A percentile compares a stretch with the other conserved stretches of the same genome.
Conservation (phyloP, 2,113 vertebrate genomes). For the Sander lucioperca region DNA sequence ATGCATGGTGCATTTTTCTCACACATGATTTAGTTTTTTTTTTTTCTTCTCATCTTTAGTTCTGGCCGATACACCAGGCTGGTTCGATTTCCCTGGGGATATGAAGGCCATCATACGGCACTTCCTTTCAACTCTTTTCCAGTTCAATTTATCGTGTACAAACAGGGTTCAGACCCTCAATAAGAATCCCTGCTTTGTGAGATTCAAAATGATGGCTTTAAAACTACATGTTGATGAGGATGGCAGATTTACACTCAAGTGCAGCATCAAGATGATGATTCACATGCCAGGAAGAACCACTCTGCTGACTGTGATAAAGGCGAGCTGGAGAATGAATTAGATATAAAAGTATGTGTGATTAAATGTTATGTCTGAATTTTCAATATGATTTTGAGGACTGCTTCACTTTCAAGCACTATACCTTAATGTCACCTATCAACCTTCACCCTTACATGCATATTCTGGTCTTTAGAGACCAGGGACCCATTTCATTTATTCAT, state of each 20-base stretch:
- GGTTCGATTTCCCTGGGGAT: slow-evolving; percentile 70
- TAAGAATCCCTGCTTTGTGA: slow-evolving; percentile 34
- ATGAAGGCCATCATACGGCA: slow-evolving; percentile 62
- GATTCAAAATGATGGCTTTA: slow-evolving; percentile 27
- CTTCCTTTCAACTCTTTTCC: slow-evolving; percentile 69
- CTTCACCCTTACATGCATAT: not conserved
- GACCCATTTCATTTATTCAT: not conserved
- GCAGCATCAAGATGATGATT: slow-evolving; percentile 6
- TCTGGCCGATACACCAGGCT: slow-evolving; percentile 43
- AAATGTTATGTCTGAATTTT: slow-evolving; percentile 36
- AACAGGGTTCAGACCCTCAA: slow-evolving; percentile 57
- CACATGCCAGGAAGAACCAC: slow-evolving; percentile 1
- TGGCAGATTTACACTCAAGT: slow-evolving; percentile 23
- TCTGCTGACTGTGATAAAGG: slow-evolving; percentile 4
- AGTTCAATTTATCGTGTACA: slow-evolving; percentile 63
- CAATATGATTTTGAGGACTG: slow-evolving; percentile 17
- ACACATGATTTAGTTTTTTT: slow-evolving; percentile 53
- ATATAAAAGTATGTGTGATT: slow-evolving; percentile 18
- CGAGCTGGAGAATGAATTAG: slow-evolving; percentile 30
- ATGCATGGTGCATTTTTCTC: slow-evolving; percentile 58
- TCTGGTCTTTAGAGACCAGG: not conserved
- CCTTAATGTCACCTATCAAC: slow-evolving; percentile 1
- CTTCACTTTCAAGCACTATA: slow-evolving; percentile 2
- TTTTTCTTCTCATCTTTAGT: slow-evolving; percentile 30
- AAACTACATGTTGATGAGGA: slow-evolving; percentile 24